phyloP scores from a whole-genome alignment of 2,797 vertebrate genomes.

The Glyptemys insculpta region DNA sequence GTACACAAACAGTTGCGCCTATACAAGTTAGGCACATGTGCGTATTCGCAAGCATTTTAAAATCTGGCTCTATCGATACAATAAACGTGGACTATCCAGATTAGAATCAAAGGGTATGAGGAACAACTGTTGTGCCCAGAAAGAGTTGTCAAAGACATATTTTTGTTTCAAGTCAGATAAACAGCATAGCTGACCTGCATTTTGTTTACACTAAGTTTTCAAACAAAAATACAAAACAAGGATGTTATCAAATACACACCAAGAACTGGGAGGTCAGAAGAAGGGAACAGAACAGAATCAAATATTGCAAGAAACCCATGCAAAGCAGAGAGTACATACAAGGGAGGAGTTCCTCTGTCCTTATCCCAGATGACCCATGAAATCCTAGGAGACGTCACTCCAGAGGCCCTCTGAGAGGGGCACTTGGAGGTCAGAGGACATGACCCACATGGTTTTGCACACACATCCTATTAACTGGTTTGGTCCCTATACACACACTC shows the following conservation, averaged over 20 bases:
- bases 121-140: background rate
- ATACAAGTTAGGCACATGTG: background rate
- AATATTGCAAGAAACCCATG: background rate
- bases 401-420: background rate
- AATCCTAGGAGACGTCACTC: background rate
- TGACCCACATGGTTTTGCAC: background rate
- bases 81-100: background rate
- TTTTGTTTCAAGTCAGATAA: too few relatives aligned
- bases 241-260: background rate
- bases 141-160: background rate
- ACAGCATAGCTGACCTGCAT: background rate
- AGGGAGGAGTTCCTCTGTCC: background rate
- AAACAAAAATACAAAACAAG: background rate
- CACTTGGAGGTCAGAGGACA: background rate
- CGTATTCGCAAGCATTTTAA: fast-evolving
- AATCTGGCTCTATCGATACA: background rate
- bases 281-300: background rate
- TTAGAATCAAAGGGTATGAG: background rate
- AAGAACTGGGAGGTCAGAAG: background rate
- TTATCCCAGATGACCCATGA: background rate
- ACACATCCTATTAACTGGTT: background rate
- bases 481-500: background rate
- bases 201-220: background rate
- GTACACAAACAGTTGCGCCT: background rate
- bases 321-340: background rate